Percentiles rank a stretch among this genome's conserved stretches.
Evolutionary conservation across 1,140 invertebrate genomes (phyloP).

Genomic region (Cyclargus thomasi): DNA sequence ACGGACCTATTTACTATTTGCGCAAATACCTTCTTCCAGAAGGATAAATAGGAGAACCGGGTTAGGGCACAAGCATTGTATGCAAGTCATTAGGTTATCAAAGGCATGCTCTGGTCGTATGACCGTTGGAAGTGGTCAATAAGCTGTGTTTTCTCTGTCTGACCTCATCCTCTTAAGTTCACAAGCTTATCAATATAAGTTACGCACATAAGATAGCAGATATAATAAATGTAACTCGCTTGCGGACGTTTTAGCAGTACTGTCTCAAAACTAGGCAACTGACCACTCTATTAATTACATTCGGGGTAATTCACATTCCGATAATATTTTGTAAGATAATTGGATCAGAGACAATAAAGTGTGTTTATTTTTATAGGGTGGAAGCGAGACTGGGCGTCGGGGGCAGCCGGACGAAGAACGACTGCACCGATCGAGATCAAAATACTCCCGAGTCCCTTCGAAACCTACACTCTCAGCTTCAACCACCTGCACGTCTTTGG

Average conservation of each 20-base stretch:
- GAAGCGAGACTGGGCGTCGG: slow-evolving; percentile 53
- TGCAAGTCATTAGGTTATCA: slow-evolving; percentile 53
- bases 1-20: background rate
- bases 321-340: background rate
- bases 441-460: slow-evolving; percentile 70
- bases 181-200: slow-evolving; percentile 53
- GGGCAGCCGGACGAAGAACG: slow-evolving; percentile 62
- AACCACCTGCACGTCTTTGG: slow-evolving; percentile 74
- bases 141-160: slow-evolving; percentile 56
- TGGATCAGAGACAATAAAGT: background rate
- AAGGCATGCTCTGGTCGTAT: slow-evolving; percentile 53
- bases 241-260: slow-evolving; percentile 57
- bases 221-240: slow-evolving; percentile 66
- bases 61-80: slow-evolving; percentile 33
- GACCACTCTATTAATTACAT: slow-evolving; percentile 22
- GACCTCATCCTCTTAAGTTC: slow-evolving; percentile 54
- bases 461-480: slow-evolving; percentile 64
- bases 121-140: slow-evolving; percentile 48
- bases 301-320: background rate
- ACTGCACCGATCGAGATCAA: slow-evolving; percentile 49
- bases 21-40: background rate
- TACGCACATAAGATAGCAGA: slow-evolving; percentile 64
- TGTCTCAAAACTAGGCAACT: slow-evolving; percentile 37
- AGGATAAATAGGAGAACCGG: slow-evolving; percentile 15
- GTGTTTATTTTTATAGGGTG: slow-evolving; percentile 45